Conservation (phyloP, 2,888 invertebrate genomes). For the Margaritifera margaritifera region DNA sequence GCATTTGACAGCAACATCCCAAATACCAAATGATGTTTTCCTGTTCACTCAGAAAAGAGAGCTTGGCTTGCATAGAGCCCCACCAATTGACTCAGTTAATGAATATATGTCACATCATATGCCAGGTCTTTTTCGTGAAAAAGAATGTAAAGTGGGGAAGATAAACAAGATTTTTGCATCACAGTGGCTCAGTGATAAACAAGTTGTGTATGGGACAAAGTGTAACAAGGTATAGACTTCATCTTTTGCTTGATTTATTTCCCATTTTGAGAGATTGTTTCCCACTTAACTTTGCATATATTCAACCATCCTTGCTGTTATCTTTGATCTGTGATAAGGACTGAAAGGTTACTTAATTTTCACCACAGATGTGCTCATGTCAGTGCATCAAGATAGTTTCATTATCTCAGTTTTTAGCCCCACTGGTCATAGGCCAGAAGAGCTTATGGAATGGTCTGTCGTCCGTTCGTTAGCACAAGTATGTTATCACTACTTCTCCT, state of each 20-base stretch:
- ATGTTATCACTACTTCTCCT: too few relatives aligned
- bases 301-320: too few relatives aligned
- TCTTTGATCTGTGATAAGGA: too few relatives aligned
- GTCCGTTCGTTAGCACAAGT: too few relatives aligned
- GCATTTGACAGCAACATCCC: neutral
- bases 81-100: constrained; percentile 22
- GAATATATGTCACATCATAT: constrained; percentile 58
- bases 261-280: neutral
- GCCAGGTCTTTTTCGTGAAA: constrained; percentile 62
- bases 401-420: too few relatives aligned
- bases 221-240: constrained; percentile 91
- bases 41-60: constrained; percentile 27
- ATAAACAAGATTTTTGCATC: constrained; percentile 85
- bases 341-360: too few relatives aligned
- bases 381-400: too few relatives aligned
- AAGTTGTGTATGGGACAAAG: constrained; percentile 96
- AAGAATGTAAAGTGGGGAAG: constrained; percentile 60
- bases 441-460: too few relatives aligned
- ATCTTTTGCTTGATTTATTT: neutral
- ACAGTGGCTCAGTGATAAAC: constrained; percentile 94
- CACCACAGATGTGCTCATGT: too few relatives aligned
- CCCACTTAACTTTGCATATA: too few relatives aligned
- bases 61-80: constrained; percentile 8
- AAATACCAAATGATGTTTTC: constrained; percentile 19
- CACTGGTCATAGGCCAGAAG: too few relatives aligned